Evolutionary conservation across 2,888 invertebrate species (phyloP).

Genomic region (Hedya salicella): DNA sequence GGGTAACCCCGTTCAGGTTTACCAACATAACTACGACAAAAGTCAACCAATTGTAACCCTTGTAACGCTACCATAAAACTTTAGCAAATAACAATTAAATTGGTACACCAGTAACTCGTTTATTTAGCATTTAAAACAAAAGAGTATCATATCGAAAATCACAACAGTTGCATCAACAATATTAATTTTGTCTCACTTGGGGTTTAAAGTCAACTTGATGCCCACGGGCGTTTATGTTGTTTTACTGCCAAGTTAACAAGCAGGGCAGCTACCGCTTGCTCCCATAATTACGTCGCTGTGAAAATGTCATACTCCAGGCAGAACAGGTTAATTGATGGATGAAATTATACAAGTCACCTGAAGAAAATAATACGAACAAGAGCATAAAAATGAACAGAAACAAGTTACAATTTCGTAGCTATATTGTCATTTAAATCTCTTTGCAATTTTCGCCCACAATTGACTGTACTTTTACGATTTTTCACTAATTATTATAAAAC

Average conservation of each 20-base stretch:
- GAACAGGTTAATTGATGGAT: conserved; percentile 38
- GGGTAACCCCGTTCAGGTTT: neutral
- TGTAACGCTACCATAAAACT: neutral
- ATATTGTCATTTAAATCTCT: neutral
- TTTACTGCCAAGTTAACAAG: neutral
- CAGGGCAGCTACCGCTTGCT: conserved; percentile 4
- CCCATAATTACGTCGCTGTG: conserved; percentile 22
- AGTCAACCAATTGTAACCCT: conserved; percentile 1
- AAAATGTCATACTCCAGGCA: conserved; percentile 36
- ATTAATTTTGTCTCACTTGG: no score
- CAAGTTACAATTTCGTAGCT: conserved; percentile 12
- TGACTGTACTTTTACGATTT: no score
- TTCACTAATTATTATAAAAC: no score
- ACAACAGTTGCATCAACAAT: no score
- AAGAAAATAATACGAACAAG: no score
- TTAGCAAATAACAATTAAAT: neutral
- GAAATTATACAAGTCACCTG: conserved; percentile 18
- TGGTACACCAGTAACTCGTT: neutral
- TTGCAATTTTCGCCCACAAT: no score
- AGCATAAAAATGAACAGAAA: neutral
- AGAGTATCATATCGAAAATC: neutral
- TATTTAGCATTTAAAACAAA: neutral
- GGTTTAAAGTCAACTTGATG: neutral
- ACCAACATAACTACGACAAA: neutral
- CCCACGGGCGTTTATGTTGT: neutral